These are phyloP conservation scores for Sphenopsis melanotis DNA, from an alignment of 2,797 vertebrate genomes.

Conservation along the genomic window DNA sequence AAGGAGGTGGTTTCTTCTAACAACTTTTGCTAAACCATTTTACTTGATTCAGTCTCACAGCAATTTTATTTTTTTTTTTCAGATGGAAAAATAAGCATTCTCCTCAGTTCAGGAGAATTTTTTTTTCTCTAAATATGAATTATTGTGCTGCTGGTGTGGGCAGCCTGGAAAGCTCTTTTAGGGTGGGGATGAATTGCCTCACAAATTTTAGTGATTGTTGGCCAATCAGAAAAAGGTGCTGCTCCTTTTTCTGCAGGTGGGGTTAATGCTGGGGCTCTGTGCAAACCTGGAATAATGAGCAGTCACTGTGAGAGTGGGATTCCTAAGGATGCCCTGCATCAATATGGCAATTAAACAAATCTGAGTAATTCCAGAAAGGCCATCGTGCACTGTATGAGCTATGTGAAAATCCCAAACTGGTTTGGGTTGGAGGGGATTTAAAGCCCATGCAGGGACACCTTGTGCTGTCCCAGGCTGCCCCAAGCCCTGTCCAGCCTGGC, in stretches of 20 bases:
- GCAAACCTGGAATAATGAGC: neutral
- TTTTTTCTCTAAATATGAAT: neutral
- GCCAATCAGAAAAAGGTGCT: neutral
- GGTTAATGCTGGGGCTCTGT: neutral
- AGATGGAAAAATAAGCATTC: neutral
- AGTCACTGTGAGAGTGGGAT: neutral
- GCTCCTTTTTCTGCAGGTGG: neutral
- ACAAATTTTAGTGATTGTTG: neutral
- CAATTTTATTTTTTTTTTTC: neutral
- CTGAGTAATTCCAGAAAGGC: neutral
- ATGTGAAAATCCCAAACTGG: rapidly evolving
- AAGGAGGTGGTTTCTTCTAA: neutral
- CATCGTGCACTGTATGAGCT: neutral
- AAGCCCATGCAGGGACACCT: neutral
- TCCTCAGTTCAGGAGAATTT: neutral
- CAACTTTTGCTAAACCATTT: neutral
- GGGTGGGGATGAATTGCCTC: neutral
- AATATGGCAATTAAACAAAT: neutral
- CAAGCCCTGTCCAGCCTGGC: neutral
- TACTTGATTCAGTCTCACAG: neutral
- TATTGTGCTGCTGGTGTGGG: neutral
- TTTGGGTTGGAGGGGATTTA: neutral
- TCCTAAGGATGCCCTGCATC: neutral
- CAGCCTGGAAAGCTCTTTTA: neutral
- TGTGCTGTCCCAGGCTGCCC: neutral